Conservation (phyloP, 2,888 invertebrate genomes). For the Siphonodentalium dalli region DNA sequence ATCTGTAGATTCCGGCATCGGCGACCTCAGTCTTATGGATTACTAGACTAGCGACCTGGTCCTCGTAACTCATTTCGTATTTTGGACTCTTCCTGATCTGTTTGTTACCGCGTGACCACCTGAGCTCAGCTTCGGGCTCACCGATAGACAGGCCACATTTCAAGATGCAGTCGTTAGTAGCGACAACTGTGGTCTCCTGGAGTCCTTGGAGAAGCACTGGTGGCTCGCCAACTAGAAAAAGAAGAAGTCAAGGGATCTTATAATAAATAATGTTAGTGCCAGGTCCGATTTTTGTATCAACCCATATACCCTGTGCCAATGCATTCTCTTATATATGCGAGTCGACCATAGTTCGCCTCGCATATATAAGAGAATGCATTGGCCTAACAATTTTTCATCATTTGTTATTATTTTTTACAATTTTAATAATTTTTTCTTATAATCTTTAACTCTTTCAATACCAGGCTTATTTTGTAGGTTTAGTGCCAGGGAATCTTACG, state of each 20-base stretch:
- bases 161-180: conserved; percentile 52
- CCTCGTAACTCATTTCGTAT: conserved; percentile 57
- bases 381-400: too few relatives aligned
- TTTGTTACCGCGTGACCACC: conserved; percentile 53
- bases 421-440: too few relatives aligned
- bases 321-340: too few relatives aligned
- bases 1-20: conserved; percentile 57
- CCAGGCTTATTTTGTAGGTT: too few relatives aligned
- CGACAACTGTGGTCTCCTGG: conserved; percentile 45
- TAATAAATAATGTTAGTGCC: too few relatives aligned
- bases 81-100: conserved; percentile 55
- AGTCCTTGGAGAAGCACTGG: conserved; percentile 54
- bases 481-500: too few relatives aligned
- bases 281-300: too few relatives aligned
- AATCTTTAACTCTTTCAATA: too few relatives aligned
- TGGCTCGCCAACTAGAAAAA: conserved; percentile 51
- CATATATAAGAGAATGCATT: too few relatives aligned
- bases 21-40: conserved; percentile 69
- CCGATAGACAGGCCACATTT: conserved; percentile 57
- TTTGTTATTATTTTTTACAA: too few relatives aligned
- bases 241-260: neutral
- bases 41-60: conserved; percentile 68
- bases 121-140: conserved; percentile 57
- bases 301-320: too few relatives aligned
- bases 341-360: too few relatives aligned